A percentile compares a stretch with the other conserved stretches of the same genome.
Conservation (phyloP, 2,797 vertebrate species). For the Myoxocephalus aenaeus region DNA sequence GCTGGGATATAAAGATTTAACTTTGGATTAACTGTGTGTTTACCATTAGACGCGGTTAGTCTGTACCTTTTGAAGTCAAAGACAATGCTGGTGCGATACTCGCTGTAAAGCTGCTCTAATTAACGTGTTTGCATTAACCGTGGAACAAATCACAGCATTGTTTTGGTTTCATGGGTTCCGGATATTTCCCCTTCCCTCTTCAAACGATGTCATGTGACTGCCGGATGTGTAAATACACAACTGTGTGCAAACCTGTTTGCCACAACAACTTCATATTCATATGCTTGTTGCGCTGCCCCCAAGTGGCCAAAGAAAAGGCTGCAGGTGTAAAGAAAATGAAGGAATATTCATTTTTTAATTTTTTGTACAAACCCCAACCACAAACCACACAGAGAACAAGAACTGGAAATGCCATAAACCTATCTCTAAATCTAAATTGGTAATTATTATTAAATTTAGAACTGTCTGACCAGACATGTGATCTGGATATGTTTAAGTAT, state of each 20-base stretch:
- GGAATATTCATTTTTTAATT: background rate
- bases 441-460: background rate
- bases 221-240: background rate
- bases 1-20: background rate
- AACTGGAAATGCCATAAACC: background rate
- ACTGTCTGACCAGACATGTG: background rate
- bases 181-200: background rate
- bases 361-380: background rate
- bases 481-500: background rate
- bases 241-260: background rate
- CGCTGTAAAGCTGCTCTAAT: background rate
- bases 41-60: background rate
- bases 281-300: background rate
- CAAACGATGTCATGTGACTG: background rate
- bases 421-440: background rate
- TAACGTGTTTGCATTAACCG: background rate
- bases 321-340: background rate
- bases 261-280: background rate
- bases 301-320: background rate
- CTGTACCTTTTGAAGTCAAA: background rate
- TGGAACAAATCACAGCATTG: background rate
- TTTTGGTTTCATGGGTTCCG: background rate
- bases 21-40: constrained; percentile 15
- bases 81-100: background rate
- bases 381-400: background rate